Percentiles rank a stretch among this genome's conserved stretches.
Evolutionary conservation across 2,888 invertebrate genomes (phyloP).

Genomic region (Tineola bisselliella): DNA sequence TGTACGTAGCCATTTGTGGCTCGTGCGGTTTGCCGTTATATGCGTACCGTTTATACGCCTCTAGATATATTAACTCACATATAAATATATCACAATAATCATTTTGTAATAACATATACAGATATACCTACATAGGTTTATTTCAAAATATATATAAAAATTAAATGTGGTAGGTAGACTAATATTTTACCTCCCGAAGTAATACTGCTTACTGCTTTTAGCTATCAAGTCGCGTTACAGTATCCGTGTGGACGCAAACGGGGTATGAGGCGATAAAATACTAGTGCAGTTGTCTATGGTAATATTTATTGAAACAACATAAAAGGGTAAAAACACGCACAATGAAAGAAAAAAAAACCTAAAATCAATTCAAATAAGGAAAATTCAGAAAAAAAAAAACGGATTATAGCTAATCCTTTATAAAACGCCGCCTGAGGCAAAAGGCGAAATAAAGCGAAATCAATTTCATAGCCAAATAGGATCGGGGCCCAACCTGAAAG

Average conservation of each 20-base stretch:
- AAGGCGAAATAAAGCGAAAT: not conserved
- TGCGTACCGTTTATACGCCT: not conserved
- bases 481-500: not conserved
- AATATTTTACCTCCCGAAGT: too few relatives aligned
- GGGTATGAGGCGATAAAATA: too few relatives aligned
- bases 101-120: too few relatives aligned
- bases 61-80: not conserved
- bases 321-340: not conserved
- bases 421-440: slow-evolving; percentile 3
- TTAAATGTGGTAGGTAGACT: too few relatives aligned
- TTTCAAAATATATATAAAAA: too few relatives aligned
- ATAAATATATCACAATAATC: too few relatives aligned
- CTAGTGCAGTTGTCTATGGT: too few relatives aligned
- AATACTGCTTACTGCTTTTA: too few relatives aligned
- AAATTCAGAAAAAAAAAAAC: not conserved
- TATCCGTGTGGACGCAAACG: too few relatives aligned
- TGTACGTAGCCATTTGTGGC: slow-evolving; percentile 36
- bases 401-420: slow-evolving; percentile 4
- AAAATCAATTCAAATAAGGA: not conserved
- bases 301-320: not conserved
- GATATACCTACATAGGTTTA: too few relatives aligned
- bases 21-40: slow-evolving; percentile 14
- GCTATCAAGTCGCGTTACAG: too few relatives aligned
- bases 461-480: not conserved
- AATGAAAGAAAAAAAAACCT: not conserved